A percentile compares a stretch with the other conserved stretches of the same genome.
phyloP scores from a whole-genome alignment of 2,797 vertebrate species.

The Pseudomugil gertrudae region DNA sequence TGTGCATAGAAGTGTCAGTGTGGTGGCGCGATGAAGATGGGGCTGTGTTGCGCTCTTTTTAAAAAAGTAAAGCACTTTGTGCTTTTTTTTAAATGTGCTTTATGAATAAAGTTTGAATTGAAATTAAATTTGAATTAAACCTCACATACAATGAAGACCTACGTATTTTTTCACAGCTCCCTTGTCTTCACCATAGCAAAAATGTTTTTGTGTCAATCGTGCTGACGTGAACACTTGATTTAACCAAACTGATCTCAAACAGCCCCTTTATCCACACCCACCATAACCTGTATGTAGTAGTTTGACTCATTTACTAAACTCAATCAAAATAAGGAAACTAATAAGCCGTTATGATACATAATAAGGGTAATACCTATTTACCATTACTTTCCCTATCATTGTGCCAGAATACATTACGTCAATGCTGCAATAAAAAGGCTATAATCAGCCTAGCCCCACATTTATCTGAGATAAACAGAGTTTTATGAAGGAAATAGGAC shows the following conservation, averaged over 20 bases:
- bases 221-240: neutral
- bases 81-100: too few species aligned
- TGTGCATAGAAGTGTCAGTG: too few species aligned
- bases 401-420: slow-evolving; percentile 27
- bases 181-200: neutral
- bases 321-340: too few species aligned
- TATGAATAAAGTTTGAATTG: too few species aligned
- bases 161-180: neutral
- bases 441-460: slow-evolving; percentile 52
- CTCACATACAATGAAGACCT: neutral
- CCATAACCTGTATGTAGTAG: neutral
- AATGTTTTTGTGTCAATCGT: too few species aligned
- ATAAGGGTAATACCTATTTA: neutral
- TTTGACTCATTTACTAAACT: too few species aligned
- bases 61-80: too few species aligned
- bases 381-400: neutral
- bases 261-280: neutral
- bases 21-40: too few species aligned
- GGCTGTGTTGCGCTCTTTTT: too few species aligned
- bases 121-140: too few species aligned
- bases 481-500: slow-evolving; percentile 51
- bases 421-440: slow-evolving; percentile 4
- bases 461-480: slow-evolving; percentile 46
- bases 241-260: neutral
- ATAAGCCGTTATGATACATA: too few species aligned